phyloP scores from a whole-genome alignment of 2,113 vertebrate species.

The Hiodon tergisus region DNA sequence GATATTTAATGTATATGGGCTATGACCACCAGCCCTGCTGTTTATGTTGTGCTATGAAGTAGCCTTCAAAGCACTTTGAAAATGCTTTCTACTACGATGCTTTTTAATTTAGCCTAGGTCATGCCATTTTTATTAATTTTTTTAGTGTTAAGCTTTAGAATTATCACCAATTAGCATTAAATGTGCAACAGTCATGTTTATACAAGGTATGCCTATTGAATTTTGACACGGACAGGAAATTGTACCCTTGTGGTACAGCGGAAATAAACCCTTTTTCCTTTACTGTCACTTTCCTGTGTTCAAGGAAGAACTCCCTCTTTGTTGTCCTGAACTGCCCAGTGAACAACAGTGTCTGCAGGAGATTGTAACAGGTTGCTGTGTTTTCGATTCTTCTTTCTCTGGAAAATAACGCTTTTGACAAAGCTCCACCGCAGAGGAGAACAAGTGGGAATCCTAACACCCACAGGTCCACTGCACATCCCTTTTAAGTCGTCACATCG shows the following conservation, averaged over 20 bases:
- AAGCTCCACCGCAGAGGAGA: constrained; percentile 4
- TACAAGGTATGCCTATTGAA: no score
- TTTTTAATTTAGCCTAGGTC: no score
- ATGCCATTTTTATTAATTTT: no score
- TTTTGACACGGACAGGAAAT: no score
- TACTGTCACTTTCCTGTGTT: not conserved
- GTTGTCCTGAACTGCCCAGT: not conserved
- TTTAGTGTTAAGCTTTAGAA: no score
- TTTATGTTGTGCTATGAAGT: no score
- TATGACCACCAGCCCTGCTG: no score
- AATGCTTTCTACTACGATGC: no score
- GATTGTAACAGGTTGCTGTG: not conserved
- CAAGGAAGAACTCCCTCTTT: not conserved
- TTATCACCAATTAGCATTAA: no score
- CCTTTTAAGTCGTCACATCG: not conserved
- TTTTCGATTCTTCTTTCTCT: constrained; percentile 1
- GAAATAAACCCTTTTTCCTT: not conserved
- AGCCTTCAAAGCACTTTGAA: no score
- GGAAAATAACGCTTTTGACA: constrained; percentile 8
- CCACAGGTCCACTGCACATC: not conserved
- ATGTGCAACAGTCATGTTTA: no score
- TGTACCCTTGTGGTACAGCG: not conserved
- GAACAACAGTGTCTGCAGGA: not conserved
- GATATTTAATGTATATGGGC: no score
- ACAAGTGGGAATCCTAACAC: not conserved